Base-by-base conservation (phyloP, 2,888 invertebrate species). In the Anaspis maculata region DNA sequence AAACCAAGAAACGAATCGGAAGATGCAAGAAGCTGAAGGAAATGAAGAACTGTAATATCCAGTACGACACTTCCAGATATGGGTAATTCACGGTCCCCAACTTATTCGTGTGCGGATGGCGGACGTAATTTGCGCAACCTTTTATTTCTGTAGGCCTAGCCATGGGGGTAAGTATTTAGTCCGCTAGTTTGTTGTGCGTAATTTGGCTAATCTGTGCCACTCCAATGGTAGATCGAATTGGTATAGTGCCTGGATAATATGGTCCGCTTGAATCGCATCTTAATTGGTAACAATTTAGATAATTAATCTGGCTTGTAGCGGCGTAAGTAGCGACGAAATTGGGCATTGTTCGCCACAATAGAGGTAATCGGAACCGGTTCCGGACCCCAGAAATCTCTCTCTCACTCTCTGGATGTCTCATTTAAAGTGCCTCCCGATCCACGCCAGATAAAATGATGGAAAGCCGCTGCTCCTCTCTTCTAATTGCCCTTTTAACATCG, bases 261-360 rank as follows among this genome's bases (percentile, higher is more conserved):
- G 53, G 53, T 51, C 53, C 52, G 54, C 62, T 58, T 68, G 69
- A 69, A 70, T 69, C 66, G 67, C 66, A 62, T 65, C 67, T 68
- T 70, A 70, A 70, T 70, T 70, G 69, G 67, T 58, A 67, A 67
- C 70, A 70, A 70, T 70, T 71, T 69, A 55, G 62, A 62, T 64
- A 66, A 66, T 66, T 66, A 66, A 66, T 63, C 62, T 57, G 59
- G 63, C 59, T 62, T 56, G 59, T 61, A 58, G 54, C 59, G 52
- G 60, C 57, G 60, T 60, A 61, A 62, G 60, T 59, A 57, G 59
- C 55, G 51, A 52, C 54, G 58, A 62, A 64, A 65, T 65, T 64
- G 63, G 61, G 56, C 59, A 68, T 68, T 68, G 68, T 68, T 58
- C 53, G 48, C 51, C 51, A 66, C 66, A 66, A 66, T 66, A 54